Base-by-base conservation (phyloP, 1,140 invertebrate genomes). In the Papilio machaon region DNA sequence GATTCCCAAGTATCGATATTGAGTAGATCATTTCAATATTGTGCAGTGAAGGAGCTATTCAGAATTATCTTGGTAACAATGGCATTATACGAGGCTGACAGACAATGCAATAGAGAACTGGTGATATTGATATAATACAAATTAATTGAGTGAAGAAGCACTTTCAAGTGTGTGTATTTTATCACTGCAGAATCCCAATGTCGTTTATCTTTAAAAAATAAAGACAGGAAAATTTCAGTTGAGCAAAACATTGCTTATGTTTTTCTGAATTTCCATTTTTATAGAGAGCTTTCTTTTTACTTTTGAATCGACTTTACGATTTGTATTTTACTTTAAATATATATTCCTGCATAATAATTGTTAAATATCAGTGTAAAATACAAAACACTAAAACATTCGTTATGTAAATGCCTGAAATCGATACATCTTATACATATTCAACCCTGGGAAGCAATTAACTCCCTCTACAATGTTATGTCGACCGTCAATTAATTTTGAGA, bases 391-490 rank as follows among this genome's bases (percentile, higher is more conserved):
- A 30, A 64, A 64, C 23, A 64, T 64, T 64, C 60, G 60, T 64
- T 64, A 64, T 70, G 64, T 35, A 35, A 70, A 70, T 70, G 64
- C 10, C 6, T 30, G 60, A 70, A 70, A 70, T 70, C 30, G 30
- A 70, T 70, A 15, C 30, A 38, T 8, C 74, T 76, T 47, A 76
- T 76, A 52, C n/a, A 76, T 76, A 76, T 76, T 76, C 74, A 76
- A 19, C 19, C 8, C 11, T 9, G 9, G n/a, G 19, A 30, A n/a
- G 46, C 74, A 76, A 76, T 76, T 76, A 76, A 76, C 47, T 76
- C 19, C 5, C 74, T 76, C 74, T 52, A 52, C 19, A 76, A 47
- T 76, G 52, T 52, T 76, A 75, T 46, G n/a, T 76, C 19, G 19
- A 76, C 74, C 46, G 47, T 52, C 73, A 47, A 75, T 75, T 75